Base-by-base conservation (phyloP, 2,888 invertebrate genomes). In the Aphrophora alni region DNA sequence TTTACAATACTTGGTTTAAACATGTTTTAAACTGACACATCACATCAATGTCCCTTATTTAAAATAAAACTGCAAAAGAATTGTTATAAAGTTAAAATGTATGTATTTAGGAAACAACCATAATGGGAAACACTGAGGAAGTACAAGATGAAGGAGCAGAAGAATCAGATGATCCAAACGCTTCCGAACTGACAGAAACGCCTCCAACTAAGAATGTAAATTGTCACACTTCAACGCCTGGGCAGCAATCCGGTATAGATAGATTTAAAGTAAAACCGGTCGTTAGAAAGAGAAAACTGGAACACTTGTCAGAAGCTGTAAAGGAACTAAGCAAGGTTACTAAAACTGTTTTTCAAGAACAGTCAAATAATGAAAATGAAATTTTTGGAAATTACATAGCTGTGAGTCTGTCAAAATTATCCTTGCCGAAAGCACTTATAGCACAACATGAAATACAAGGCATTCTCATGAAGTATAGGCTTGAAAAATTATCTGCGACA, bases 371-470 rank as follows among this genome's bases (percentile, higher is more conserved):
- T 78, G 75, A 75, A n/a, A 59, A 75, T 80, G 75, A 69, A 68
- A 75, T 75, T 26, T 80, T 80, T 80, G 80, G 75, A 28, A 73
- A 79, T 27, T 79, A 74, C 38, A 74, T 79, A 74, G 74, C 74
- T 75, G 79, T 69, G 69, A n/a, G 68, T 69, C 79, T 79, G 69
- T 74, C 73, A 51, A 74, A 59, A 68, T 73, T 79, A 74, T 74
- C 79, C n/a, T n/a, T n/a, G n/a, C n/a, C n/a, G n/a, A n/a, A n/a
- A n/a, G n/a, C n/a, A n/a, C n/a, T n/a, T n/a, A n/a, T n/a, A n/a
- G n/a, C 75, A 17, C 75, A 75, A 75, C 75, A 44, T 25, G 75
- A 75, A 12, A 75, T 75, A 28, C 75, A 75, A 12, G 75, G 44
- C 25, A 5, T 75, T 8, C 33, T 38, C 24, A 75, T 26, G 26